Evolutionary conservation across 2,113 vertebrate genomes (phyloP).

Genomic region (Upupa epops): DNA sequence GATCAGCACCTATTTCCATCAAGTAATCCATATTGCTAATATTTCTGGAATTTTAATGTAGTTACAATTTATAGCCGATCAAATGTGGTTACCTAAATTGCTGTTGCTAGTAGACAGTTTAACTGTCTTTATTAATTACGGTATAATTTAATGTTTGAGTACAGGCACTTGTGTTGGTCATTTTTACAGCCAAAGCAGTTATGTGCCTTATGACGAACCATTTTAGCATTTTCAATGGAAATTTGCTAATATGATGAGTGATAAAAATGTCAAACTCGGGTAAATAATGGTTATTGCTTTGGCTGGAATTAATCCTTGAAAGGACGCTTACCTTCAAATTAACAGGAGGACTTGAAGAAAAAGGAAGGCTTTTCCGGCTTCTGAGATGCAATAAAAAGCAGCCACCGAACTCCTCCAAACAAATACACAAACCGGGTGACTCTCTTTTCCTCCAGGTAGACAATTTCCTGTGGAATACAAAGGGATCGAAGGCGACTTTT

Average conservation of each 20-base stretch:
- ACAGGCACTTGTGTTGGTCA: constrained; percentile 82
- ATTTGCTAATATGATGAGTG: constrained; percentile 84
- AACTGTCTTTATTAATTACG: constrained; percentile 99
- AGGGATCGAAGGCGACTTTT: background rate
- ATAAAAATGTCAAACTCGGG: constrained; percentile 81
- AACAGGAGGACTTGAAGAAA: constrained; percentile 74
- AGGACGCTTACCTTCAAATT: constrained; percentile 85
- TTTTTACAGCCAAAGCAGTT: constrained; percentile 82
- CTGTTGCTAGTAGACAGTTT: constrained; percentile 97
- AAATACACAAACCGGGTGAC: background rate
- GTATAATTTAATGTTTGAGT: constrained; percentile 94
- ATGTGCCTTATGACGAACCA: constrained; percentile 86
- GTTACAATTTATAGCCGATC: constrained; percentile 97
- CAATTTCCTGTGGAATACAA: background rate
- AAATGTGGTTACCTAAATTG: constrained; percentile 99
- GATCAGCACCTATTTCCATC: constrained; percentile 90
- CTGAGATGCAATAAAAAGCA: constrained; percentile 37
- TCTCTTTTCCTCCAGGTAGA: background rate
- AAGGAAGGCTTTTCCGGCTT: constrained; percentile 60
- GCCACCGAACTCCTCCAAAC: constrained; percentile 11
- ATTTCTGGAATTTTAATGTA: constrained; percentile 98
- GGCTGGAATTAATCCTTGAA: constrained; percentile 81
- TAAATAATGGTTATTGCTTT: constrained; percentile 86
- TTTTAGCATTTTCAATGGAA: constrained; percentile 83
- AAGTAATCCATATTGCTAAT: constrained; percentile 95